These are phyloP conservation scores for Dynastes hyllus DNA, from an alignment of 2,888 invertebrate genomes.

Conservation along the genomic window DNA sequence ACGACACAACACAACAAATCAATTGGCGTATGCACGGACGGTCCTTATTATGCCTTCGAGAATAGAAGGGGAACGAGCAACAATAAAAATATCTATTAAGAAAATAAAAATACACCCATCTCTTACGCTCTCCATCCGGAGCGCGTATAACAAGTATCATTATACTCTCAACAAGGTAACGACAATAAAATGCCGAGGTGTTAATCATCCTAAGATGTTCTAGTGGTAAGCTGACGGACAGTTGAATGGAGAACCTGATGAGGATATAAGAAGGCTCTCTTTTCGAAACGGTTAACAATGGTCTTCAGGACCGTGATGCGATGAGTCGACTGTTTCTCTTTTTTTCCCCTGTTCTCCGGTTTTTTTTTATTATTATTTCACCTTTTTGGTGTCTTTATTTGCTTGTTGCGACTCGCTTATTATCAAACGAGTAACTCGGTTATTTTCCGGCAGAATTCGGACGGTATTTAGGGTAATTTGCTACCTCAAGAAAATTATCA, in stretches of 20 bases:
- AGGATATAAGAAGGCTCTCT: slow-evolving; percentile 65
- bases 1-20: slow-evolving; percentile 15
- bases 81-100: slow-evolving; percentile 55
- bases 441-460: slow-evolving; percentile 55
- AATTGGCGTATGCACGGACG: slow-evolving; percentile 33
- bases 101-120: slow-evolving; percentile 60
- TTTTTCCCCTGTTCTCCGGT: slow-evolving; percentile 50
- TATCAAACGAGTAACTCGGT: slow-evolving; percentile 56
- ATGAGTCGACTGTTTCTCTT: slow-evolving; percentile 64
- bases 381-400: too few species aligned
- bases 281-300: slow-evolving; percentile 64
- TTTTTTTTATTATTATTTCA: slow-evolving; percentile 48
- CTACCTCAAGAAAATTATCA: slow-evolving; percentile 46
- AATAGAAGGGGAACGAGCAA: slow-evolving; percentile 28
- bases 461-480: slow-evolving; percentile 58
- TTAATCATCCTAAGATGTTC: slow-evolving; percentile 68
- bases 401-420: slow-evolving; percentile 55
- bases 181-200: slow-evolving; percentile 66
- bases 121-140: slow-evolving; percentile 55
- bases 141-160: slow-evolving; percentile 66
- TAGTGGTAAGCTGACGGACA: slow-evolving; percentile 68
- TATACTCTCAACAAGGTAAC: slow-evolving; percentile 62
- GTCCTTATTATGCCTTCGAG: slow-evolving; percentile 7
- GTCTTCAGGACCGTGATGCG: slow-evolving; percentile 60
- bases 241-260: slow-evolving; percentile 66